Base-by-base conservation (phyloP, 1,140 invertebrate species). In the Lithobius niger region DNA sequence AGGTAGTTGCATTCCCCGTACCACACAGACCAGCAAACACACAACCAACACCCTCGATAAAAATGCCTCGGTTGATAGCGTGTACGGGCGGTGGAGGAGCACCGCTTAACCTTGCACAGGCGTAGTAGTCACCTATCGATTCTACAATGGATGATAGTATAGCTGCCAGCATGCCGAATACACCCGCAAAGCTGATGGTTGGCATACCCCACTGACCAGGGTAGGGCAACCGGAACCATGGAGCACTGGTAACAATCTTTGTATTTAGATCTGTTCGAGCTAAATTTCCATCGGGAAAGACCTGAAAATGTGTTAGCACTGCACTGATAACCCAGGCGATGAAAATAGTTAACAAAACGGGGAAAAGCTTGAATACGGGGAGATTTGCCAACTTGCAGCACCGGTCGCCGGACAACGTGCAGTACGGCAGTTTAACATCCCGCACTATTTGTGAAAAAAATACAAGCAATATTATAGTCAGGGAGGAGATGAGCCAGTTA, bases 71-170 rank as follows among this genome's bases (percentile, higher is more conserved):
- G 56, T 65, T 65, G 16, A 45, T 49, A 10, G 68, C 68, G 55
- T 67, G 65, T 1, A 61, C 24, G 0, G 67, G 67, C 18, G 67
- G 69, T 0, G 65, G 62, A 2, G 65, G 60, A 26, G 62, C 65
- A 15, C 19, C 22, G 43, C 43, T 19, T 77, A 90, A 82, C 66
- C 81, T 77, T 0, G 88, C 85, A 2, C 84, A 85, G 2, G 88
- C 88, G 42, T 85, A 86, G 69, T 92, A 91, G 69, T 92, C 89
- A 61, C 87, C 88, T 51, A 91, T 79, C 1, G 85, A 88, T 69
- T 92, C 88, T 4, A 91, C 81, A 0, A 84, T 83, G 48, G 86
- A 89, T 1, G 86, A 83, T 6, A 92, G 64, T 2, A 90, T 83
- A 0, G 85, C 88, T 4, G 86, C 84, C 43, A 90, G 60, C 81